Base-by-base conservation (phyloP, 2,113 vertebrate genomes). In the Seriola rivoliana region DNA sequence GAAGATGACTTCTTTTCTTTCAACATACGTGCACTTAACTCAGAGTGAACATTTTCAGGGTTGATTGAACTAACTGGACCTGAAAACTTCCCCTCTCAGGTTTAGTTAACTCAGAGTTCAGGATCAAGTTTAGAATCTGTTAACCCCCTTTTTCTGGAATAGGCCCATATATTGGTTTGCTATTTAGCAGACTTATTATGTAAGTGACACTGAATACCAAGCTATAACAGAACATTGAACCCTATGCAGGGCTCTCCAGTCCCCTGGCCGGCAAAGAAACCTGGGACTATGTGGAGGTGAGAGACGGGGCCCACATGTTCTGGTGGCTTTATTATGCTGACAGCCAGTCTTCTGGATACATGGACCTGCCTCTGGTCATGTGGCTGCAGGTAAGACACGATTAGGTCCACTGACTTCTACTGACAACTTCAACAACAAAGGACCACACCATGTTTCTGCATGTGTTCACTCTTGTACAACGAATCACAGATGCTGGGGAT, bases 281-380 rank as follows among this genome's bases (percentile, higher is more conserved):
- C 0, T 99, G 98, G 98, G 92, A 85, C 17, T 99, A 99, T 44
- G 96, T 98, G 82, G 89, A 96, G 0, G 96, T 99, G 46, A 95
- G 97, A 6, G 92, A 91, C 38, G 96, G 97, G 57, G 98, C 97
- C 3, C 95, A 96, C 93, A 97, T 99, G 96, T 99, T 99, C 92
- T 99, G 98, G 97, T 99, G 98, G 98, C 96, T 99, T 3, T 99
- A 99, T 76, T 96, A 96, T 44, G 95, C 97, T 3, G 93, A 95
- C 59, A 94, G 81, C 71, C 91, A 90, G 29, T 77, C 92, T 25
- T 92, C 93, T 40, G 92, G 93, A 77, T 96, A 95, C 93, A 89
- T 89, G 5, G 87, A 96, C 3, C 87, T 97, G 50, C 98, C 98
- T 16, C 96, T 99, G 19, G 85, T 99, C 75, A 94, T 99, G 95